Evolutionary conservation across 2,797 vertebrate genomes (phyloP), one percentile per base, ranked within the genome.

Genomic region (Borostomias antarcticus): DNA sequence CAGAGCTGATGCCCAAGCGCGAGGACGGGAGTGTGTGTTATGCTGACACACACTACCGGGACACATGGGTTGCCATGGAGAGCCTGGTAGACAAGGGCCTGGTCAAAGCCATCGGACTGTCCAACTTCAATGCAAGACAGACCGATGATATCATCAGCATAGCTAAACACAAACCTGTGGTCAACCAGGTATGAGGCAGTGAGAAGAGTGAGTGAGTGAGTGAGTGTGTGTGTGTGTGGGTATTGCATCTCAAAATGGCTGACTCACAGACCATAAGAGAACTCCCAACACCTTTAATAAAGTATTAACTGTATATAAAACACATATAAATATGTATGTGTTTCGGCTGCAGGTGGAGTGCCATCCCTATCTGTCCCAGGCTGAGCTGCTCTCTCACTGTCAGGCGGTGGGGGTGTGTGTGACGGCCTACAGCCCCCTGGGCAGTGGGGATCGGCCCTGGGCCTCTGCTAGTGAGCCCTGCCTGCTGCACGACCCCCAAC

Each of bases 1-100:
- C 70, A 15, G 87, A 90, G 80, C 54, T 86, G 70, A 91, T 93
- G 85, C 91, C 91, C 53, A 80, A 68, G 9, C 70, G 58, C 13
- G 81, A 83, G 4, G 89, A 93, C 53, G 91, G 91, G 21, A 89
- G 84, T 11, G 75, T 93, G 37, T 77, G 77, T 57, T 92, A 93
- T 72, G 86, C 86, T 4, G 67, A 90, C 77, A 91, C 79, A 6
- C 90, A 92, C 77, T 93, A 92, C 78, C 83, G 66, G 62, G 85
- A 91, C 6, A 93, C 91, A 0, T 93, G 91, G 90, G 73, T 30
- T 6, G 88, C 91, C 60, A 90, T 93, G 92, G 92, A 93, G 81
- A 80, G 45, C 30, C 81, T 93, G 0, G 83, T 93, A 66, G 89
- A 93, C 68, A 82, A 84, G 66, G 89, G 90, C 45, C 82, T 92